phyloP scores from a whole-genome alignment of 2,888 invertebrate genomes.

The Dastarcus helophoroides region DNA sequence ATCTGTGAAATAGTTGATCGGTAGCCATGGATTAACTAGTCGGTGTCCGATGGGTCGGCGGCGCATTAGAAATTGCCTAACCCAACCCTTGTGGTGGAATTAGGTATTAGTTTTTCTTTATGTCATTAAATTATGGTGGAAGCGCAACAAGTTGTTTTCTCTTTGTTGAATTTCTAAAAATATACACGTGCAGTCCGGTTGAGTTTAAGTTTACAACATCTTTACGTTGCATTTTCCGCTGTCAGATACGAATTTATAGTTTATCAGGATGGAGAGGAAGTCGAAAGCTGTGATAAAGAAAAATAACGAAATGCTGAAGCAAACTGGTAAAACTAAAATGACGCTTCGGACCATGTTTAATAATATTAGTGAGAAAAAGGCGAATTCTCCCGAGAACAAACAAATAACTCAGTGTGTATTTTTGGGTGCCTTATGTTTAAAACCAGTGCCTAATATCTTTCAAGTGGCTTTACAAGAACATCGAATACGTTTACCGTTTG shows the following conservation, averaged over 20 bases:
- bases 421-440: constrained; percentile 21
- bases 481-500: not conserved
- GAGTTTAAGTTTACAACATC: not conserved
- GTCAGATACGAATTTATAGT: not conserved
- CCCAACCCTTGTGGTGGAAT: too few species aligned
- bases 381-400: constrained; percentile 18
- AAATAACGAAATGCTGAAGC: too few species aligned
- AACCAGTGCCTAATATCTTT: constrained; percentile 21
- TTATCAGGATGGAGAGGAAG: constrained; percentile 7
- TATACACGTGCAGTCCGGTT: constrained; percentile 11
- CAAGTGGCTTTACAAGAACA: constrained; percentile 5
- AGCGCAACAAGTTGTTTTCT: constrained; percentile 27
- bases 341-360: constrained; percentile 16
- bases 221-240: not conserved
- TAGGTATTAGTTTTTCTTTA: constrained; percentile 17
- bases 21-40: too few species aligned
- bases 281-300: constrained; percentile 12
- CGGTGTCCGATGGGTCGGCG: too few species aligned
- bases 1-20: too few species aligned
- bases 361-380: constrained; percentile 16
- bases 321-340: constrained; percentile 17
- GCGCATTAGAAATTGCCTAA: too few species aligned
- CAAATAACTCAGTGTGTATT: constrained; percentile 23
- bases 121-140: constrained; percentile 23
- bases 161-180: constrained; percentile 17